Evolutionary conservation across 2,113 vertebrate species (phyloP).

Genomic region (Holacanthus passer): DNA sequence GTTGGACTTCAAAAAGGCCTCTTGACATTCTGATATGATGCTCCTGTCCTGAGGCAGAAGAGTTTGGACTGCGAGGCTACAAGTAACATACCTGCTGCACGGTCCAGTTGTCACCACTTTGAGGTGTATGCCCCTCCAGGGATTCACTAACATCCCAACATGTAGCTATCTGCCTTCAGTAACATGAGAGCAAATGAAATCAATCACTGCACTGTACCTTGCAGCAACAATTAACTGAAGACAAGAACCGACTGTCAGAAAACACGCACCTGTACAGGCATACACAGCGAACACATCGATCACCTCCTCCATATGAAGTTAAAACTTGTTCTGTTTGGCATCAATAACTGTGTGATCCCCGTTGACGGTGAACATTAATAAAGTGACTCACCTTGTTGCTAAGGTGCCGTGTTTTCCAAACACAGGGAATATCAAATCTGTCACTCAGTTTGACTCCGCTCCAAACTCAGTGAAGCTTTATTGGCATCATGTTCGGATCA

Average conservation of each 20-base stretch:
- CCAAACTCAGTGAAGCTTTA: conserved; percentile 16
- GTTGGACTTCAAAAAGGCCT: conserved; percentile 22
- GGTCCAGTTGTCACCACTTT: conserved; percentile 53
- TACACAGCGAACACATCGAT: not conserved
- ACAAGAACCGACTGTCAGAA: conserved; percentile 40
- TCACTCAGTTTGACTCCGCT: conserved; percentile 47
- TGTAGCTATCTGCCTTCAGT: conserved; percentile 61
- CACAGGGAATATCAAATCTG: conserved; percentile 48
- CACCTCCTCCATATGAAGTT: conserved; percentile 6
- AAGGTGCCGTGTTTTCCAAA: conserved; percentile 33
- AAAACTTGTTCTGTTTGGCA: conserved; percentile 42
- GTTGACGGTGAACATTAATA: conserved; percentile 24
- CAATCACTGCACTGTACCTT: conserved; percentile 39
- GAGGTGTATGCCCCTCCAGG: conserved; percentile 32
- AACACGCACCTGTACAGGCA: conserved; percentile 19
- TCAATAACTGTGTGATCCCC: conserved; percentile 16
- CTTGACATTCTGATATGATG: conserved; percentile 30
- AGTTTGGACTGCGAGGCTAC: conserved; percentile 48
- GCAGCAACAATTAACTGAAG: conserved; percentile 37
- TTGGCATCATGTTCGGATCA: conserved; percentile 1
- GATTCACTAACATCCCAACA: conserved; percentile 56
- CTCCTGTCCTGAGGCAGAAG: conserved; percentile 44
- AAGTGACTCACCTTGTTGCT: conserved; percentile 56
- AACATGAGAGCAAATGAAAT: conserved; percentile 48
- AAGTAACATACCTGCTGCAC: conserved; percentile 46